Percentiles rank a stretch among this genome's conserved stretches.
Evolutionary conservation across 1,140 invertebrate genomes (phyloP).

Genomic region (Coptotermes formosanus): DNA sequence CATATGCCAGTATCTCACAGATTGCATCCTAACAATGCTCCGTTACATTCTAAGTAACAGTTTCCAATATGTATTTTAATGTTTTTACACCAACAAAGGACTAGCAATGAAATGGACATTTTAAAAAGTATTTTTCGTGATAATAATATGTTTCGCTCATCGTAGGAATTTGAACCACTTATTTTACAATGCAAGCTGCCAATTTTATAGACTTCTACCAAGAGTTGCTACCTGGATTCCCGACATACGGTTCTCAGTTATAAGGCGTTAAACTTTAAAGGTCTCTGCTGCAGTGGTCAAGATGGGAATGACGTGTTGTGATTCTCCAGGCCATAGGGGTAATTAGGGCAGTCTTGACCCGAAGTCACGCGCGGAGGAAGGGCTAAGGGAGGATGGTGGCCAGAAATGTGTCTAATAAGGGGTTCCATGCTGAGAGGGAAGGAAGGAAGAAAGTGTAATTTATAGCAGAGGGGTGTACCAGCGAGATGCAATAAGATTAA

Average conservation of each 20-base stretch:
- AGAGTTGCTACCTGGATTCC: neutral
- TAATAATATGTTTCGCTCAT: neutral
- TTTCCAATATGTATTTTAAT: neutral
- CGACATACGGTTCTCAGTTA: too few species aligned
- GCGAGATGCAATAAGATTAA: neutral
- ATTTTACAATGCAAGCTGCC: neutral
- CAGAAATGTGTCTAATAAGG: constrained; percentile 12
- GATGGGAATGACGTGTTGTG: constrained; percentile 3
- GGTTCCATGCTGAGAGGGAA: neutral
- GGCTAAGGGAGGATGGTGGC: neutral
- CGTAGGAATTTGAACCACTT: too few species aligned
- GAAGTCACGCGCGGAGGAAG: neutral
- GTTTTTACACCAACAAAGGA: neutral
- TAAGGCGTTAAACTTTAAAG: too few species aligned
- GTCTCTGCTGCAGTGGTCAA: neutral
- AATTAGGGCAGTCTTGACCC: constrained; percentile 13
- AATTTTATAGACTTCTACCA: neutral
- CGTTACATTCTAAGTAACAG: neutral
- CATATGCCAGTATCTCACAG: too few species aligned
- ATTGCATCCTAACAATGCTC: neutral
- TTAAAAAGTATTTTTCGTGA: neutral
- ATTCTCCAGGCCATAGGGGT: neutral
- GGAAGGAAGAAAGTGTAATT: neutral
- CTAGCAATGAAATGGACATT: neutral
- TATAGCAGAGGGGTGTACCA: neutral